These are phyloP conservation scores for Urocyon cinereoargenteus DNA, from an alignment of 2,797 vertebrate genomes.

Conservation along the genomic window DNA sequence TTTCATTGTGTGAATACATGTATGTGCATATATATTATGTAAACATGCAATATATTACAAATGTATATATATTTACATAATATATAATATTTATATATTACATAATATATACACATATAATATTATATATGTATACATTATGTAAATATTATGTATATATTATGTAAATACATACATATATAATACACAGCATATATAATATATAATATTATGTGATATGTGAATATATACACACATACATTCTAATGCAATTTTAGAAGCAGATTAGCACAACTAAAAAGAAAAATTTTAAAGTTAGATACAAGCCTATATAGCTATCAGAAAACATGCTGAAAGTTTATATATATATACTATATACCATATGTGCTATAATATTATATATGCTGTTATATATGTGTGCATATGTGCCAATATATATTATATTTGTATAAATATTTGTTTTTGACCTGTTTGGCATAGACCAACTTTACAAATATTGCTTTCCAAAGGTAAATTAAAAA, in stretches of 20 bases:
- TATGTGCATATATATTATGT: not conserved
- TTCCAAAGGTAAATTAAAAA: not conserved
- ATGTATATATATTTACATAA: not conserved
- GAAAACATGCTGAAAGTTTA: not conserved
- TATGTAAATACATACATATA: not conserved
- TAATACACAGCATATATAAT: not conserved
- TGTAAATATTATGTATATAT: not conserved
- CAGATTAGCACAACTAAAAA: not conserved
- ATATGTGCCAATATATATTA: not conserved
- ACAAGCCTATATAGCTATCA: not conserved
- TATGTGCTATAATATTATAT: not conserved
- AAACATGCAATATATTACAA: too few relatives aligned
- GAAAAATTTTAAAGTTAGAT: not conserved
- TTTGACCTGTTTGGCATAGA: not conserved
- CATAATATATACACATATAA: not conserved
- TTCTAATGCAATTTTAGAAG: not conserved
- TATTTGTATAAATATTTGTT: not conserved
- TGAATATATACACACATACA: not conserved
- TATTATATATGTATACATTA: not conserved
- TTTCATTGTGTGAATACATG: not conserved
- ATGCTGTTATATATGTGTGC: not conserved
- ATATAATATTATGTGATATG: not conserved
- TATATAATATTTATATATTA: not conserved
- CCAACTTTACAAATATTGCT: not conserved
- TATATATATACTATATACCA: not conserved